Conservation (phyloP, 2,888 invertebrate genomes). For the Geophilus truncorum region DNA sequence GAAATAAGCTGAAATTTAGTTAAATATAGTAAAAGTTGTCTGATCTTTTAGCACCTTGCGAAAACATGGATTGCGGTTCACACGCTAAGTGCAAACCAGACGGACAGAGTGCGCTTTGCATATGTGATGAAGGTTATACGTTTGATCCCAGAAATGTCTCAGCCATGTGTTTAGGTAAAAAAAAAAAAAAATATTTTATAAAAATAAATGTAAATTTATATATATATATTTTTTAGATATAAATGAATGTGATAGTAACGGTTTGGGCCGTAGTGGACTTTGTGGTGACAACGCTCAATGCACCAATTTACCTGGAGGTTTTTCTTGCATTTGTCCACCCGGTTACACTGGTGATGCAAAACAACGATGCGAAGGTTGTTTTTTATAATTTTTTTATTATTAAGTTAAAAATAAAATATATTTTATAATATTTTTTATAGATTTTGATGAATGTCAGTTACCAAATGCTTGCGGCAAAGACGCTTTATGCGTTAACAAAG, state of each 20-base stretch:
- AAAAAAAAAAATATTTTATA: too few species aligned
- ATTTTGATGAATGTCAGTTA: conserved; percentile 74
- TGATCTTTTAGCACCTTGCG: conserved; percentile 68
- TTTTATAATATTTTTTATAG: conserved; percentile 51
- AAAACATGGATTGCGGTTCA: conserved; percentile 80
- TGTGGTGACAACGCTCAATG: conserved; percentile 81
- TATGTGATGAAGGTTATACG: conserved; percentile 90
- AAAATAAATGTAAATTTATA: too few species aligned
- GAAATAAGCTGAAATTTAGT: too few species aligned
- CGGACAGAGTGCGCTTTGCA: conserved; percentile 81
- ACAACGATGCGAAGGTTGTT: conserved; percentile 61
- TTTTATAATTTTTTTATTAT: not conserved
- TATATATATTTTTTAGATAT: conserved; percentile 60
- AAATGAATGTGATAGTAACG: conserved; percentile 72
- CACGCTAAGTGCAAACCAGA: conserved; percentile 86
- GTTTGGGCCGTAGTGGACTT: conserved; percentile 69
- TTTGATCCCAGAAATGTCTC: conserved; percentile 82
- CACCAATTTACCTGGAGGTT: conserved; percentile 73
- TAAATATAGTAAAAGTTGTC: too few species aligned
- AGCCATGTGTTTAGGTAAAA: conserved; percentile 75
- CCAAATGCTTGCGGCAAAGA: conserved; percentile 70
- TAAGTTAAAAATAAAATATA: not conserved
- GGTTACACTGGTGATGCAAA: conserved; percentile 82
- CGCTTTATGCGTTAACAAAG: conserved; percentile 70
- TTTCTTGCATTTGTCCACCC: conserved; percentile 68